Evolutionary conservation across 1,140 invertebrate genomes (phyloP).

Genomic region (Periplaneta americana): DNA sequence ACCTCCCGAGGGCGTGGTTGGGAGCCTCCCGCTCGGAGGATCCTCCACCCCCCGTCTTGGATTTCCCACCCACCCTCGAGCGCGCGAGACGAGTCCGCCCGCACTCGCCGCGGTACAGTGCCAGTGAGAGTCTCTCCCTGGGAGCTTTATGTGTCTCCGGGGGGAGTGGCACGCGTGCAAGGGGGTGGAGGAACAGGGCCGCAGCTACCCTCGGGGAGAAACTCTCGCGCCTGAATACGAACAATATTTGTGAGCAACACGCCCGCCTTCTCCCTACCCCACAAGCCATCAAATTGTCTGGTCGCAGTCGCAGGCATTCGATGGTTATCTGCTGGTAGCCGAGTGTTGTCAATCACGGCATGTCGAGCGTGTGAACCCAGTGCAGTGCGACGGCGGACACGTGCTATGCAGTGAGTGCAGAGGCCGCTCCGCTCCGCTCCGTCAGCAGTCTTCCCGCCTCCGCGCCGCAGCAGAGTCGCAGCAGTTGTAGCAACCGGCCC

Average conservation of each 20-base stretch:
- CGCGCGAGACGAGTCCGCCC: not conserved
- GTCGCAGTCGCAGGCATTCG: conserved; percentile 19
- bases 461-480: too few species aligned
- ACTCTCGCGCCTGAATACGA: conserved; percentile 20
- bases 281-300: conserved; percentile 27
- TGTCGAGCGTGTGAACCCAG: not conserved
- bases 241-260: conserved; percentile 31
- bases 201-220: not conserved
- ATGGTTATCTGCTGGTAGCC: not conserved
- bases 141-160: conserved; percentile 2
- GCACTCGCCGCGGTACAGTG: not conserved
- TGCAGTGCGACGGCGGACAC: not conserved
- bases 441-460: too few species aligned
- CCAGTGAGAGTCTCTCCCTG: not conserved
- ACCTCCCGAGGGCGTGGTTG: not conserved
- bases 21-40: not conserved
- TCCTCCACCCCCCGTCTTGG: not conserved
- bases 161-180: not conserved
- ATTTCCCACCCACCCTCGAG: too few species aligned
- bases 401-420: not conserved
- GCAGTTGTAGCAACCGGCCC: conserved; percentile 7
- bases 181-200: not conserved
- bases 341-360: not conserved
- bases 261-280: conserved; percentile 2
- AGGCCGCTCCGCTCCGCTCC: too few species aligned